phyloP scores from a whole-genome alignment of 2,797 vertebrate species.

The Esox masquinongy region DNA sequence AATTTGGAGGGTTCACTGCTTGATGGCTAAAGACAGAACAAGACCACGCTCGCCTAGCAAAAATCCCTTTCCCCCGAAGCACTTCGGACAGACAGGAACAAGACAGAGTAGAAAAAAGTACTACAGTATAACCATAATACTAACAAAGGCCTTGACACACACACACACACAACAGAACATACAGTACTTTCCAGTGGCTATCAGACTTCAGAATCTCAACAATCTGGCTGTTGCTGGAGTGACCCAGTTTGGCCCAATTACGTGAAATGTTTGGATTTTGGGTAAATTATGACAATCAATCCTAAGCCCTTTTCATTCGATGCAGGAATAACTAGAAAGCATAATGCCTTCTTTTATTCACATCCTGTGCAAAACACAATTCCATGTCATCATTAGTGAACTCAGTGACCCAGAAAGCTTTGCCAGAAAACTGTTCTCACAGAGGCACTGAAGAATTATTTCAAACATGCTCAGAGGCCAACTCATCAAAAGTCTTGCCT shows the following conservation, averaged over 20 bases:
- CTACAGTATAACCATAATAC: not conserved
- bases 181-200: not conserved
- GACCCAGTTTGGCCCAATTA: constrained; percentile 12
- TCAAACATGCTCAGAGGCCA: not conserved
- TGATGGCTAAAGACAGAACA: constrained; percentile 27
- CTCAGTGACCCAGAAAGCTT: constrained; percentile 20
- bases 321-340: not conserved
- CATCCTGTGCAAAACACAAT: not conserved
- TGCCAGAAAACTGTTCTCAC: constrained; percentile 11
- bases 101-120: not conserved
- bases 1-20: constrained; percentile 3
- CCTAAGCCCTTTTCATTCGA: not conserved
- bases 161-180: not conserved
- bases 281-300: constrained; percentile 3
- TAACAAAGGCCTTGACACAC: constrained; percentile 14
- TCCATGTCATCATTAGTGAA: constrained; percentile 14
- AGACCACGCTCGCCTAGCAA: constrained; percentile 16
- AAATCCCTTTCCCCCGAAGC: constrained; percentile 6
- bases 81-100: not conserved
- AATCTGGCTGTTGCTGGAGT: not conserved
- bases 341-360: not conserved
- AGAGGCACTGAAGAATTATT: not conserved
- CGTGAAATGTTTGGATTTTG: constrained; percentile 4
- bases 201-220: constrained; percentile 4
- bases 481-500: not conserved